Base-by-base conservation (phyloP, 2,113 vertebrate genomes). In the Eubucco bourcierii region DNA sequence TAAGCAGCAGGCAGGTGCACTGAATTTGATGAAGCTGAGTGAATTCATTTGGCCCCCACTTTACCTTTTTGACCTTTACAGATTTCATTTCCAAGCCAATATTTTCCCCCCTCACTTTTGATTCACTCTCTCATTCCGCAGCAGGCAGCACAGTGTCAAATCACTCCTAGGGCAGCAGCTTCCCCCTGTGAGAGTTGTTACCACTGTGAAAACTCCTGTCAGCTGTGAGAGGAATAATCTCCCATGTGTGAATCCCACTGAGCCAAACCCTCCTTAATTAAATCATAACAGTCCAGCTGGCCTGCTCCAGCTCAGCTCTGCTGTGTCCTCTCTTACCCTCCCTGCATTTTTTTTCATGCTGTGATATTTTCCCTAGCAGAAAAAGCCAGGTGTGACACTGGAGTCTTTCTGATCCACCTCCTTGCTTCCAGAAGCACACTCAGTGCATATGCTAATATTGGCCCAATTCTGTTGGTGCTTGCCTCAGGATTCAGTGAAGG, bases 211-310 rank as follows among this genome's bases (percentile, higher is more conserved):
- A 93, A 94, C 85, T 66, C 88, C 78, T 94, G 94, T 88, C 94
- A 89, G 90, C 70, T 95, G 94, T 73, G 55, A 76, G 94, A 82
- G 80, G 86, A 94, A 73, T 87, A 89, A 85, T 71, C 94, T 91
- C 68, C 86, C 90, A 93, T 94, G 72, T 96, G 88, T 96, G 88
- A 95, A 94, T 93, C 91, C 88, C 90, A 91, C 68, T 55, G 94
- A 94, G 92, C 71, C 78, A 73, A 84, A 79, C 55, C 79, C 58
- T 68, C 59, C 76, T 95, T 95, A 95, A 97, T 96, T 94, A 94
- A 95, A 95, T 95, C 59, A 90, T 90, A 94, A 94, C 86, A 94
- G 94, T 93, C 94, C 91, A 96, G 83, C 93, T 96, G 91, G 68
- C 63, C 53, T 79, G 72, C 28, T 94, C 64, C 50, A 27, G 76